Evolutionary conservation across 2,888 invertebrate genomes (phyloP).

Genomic region (Sepioteuthis lessoniana): DNA sequence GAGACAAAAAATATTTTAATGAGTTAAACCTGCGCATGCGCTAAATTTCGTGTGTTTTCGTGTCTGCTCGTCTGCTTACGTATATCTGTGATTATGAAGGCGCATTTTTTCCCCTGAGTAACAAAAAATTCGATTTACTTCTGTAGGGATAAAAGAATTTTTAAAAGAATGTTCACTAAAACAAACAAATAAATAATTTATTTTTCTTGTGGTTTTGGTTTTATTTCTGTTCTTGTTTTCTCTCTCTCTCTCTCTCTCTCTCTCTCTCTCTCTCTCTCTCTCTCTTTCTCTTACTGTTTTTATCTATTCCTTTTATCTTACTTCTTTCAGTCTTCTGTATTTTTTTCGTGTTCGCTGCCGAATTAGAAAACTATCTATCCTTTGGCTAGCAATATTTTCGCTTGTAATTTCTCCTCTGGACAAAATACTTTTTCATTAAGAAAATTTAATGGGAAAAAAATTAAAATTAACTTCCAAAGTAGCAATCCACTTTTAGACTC

Average conservation of each 20-base stretch:
- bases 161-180: neutral
- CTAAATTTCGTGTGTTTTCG: neutral
- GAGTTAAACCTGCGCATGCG: neutral
- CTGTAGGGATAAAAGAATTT: constrained; percentile 24
- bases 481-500: neutral
- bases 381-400: neutral
- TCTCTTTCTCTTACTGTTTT: too few relatives aligned
- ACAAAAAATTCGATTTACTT: neutral
- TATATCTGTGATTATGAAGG: neutral
- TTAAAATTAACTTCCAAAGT: neutral
- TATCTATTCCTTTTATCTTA: too few relatives aligned
- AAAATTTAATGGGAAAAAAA: neutral
- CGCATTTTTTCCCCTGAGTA: neutral
- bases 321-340: neutral
- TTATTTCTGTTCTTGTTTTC: too few relatives aligned
- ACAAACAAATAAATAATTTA: neutral
- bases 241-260: too few relatives aligned
- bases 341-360: neutral
- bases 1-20: neutral
- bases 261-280: too few relatives aligned
- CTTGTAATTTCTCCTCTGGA: neutral
- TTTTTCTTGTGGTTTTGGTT: too few relatives aligned
- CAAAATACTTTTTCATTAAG: neutral
- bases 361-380: neutral
- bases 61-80: too few relatives aligned